Percentiles rank a stretch among this genome's conserved stretches.
Evolutionary conservation across 1,140 invertebrate species (phyloP).

Genomic region (Gonioctena quinquepunctata): DNA sequence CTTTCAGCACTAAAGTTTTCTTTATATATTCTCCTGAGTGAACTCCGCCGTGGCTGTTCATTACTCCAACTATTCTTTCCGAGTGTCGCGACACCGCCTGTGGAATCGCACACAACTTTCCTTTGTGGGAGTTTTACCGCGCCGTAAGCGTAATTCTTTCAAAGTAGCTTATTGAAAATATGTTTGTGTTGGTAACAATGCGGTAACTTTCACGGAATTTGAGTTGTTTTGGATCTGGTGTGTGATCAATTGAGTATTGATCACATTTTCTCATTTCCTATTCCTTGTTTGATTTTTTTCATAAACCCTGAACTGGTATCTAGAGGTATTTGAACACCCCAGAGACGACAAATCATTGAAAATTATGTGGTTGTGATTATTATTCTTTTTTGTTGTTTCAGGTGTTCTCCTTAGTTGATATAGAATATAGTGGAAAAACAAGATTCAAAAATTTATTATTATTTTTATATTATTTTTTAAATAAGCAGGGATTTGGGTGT

Average conservation of each 20-base stretch:
- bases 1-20: constrained; percentile 48
- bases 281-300: too few relatives aligned
- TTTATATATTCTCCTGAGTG: constrained; percentile 47
- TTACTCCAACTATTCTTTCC: constrained; percentile 47
- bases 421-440: too few relatives aligned
- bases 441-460: too few relatives aligned
- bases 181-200: constrained; percentile 6
- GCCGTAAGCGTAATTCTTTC: constrained; percentile 38
- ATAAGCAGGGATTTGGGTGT: too few relatives aligned
- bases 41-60: constrained; percentile 40
- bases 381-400: too few relatives aligned
- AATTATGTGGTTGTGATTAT: too few relatives aligned
- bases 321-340: too few relatives aligned
- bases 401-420: too few relatives aligned
- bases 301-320: too few relatives aligned
- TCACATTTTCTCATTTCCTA: too few relatives aligned
- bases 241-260: not conserved
- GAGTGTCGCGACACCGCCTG: constrained; percentile 28
- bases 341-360: too few relatives aligned
- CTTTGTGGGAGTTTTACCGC: constrained; percentile 29
- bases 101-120: constrained; percentile 28
- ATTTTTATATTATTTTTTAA: too few relatives aligned
- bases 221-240: not conserved
- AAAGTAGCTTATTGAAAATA: constrained; percentile 50
- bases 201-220: not conserved